A percentile compares a stretch with the other conserved stretches of the same genome.
Evolutionary conservation across 2,113 vertebrate genomes (phyloP).

Genomic region (Tricholaema leucomelas): DNA sequence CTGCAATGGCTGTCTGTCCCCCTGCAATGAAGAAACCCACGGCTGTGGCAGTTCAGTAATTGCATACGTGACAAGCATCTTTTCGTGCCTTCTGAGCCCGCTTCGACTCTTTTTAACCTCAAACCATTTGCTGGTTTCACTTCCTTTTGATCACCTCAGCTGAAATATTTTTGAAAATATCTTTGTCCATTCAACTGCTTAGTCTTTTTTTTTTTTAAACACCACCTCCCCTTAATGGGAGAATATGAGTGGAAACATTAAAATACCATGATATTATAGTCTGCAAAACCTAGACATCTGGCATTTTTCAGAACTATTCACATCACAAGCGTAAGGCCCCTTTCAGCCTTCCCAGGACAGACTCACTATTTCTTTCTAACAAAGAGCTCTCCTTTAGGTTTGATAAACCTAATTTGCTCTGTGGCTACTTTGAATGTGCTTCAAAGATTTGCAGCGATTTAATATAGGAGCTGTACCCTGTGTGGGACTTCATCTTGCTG

Average conservation of each 20-base stretch:
- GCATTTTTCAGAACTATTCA: not conserved
- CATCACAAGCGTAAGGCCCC: not conserved
- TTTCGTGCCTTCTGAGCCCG: not conserved
- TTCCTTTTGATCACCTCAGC: not conserved
- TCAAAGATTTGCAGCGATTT: not conserved
- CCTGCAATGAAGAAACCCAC: not conserved
- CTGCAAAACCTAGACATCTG: not conserved
- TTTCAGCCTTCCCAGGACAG: not conserved
- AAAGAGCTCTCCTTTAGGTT: not conserved
- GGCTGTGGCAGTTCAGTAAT: not conserved
- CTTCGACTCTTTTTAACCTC: not conserved
- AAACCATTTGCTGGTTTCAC: not conserved
- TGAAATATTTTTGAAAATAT: not conserved
- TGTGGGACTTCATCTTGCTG: not conserved
- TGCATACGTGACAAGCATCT: not conserved
- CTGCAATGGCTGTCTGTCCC: not conserved
- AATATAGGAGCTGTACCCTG: not conserved
- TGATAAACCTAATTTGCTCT: not conserved
- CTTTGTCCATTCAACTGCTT: not conserved
- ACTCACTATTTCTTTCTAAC: not conserved
- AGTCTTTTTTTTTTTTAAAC: not conserved
- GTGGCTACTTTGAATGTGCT: not conserved
- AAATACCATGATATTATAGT: not conserved
- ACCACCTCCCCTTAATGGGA: not conserved
- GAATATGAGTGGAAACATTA: not conserved